Base-by-base conservation (phyloP, 2,113 vertebrate species). In the Neodon shergylaensis region DNA sequence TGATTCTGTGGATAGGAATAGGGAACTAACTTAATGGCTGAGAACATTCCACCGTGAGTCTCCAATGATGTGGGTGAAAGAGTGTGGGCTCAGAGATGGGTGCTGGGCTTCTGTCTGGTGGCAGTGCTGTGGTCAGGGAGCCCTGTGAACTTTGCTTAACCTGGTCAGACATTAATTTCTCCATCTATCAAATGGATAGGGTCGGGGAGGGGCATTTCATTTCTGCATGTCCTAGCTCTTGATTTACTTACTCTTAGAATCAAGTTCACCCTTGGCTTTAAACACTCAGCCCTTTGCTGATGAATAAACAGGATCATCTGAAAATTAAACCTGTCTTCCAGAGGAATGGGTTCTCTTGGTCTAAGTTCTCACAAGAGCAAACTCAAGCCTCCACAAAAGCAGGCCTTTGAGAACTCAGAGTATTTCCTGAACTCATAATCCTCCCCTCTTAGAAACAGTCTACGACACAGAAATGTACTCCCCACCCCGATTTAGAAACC, bases 381-480 rank as follows among this genome's bases (percentile, higher is more conserved):
- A 95, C 33, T n/a, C 82, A 85, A 88, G 81, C 19, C 72, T 92
- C 76, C 81, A 74, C 76, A 93, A 84, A 83, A 79, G 47, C 19
- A 94, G 97, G 47, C 94, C 92, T 97, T 94, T n/a, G 94, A 96
- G 95, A 96, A 98, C 96, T 74, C 88, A 14, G 79, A 94, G 77
- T 74, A 97, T 95, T 95, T 97, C 95, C 96, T 97, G 96, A 92
- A 70, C 82, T 88, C 81, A 42, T 44, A 90, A 93, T 84, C 81
- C 73, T 92, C 88, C 74, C 58, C 49, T 84, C 70, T 36, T 77
- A 86, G 78, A 97, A 94, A 79, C 63, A 49, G 33, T 66, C 76
- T 54, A 21, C 1, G 8, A 66, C 44, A 19, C 88, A 95, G 88
- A 95, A 93, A 92, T 83, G 84, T 63, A 89, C 65, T 93, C 63